Evolutionary conservation across 1,140 invertebrate genomes (phyloP).

Genomic region (Sitophilus oryzae): DNA sequence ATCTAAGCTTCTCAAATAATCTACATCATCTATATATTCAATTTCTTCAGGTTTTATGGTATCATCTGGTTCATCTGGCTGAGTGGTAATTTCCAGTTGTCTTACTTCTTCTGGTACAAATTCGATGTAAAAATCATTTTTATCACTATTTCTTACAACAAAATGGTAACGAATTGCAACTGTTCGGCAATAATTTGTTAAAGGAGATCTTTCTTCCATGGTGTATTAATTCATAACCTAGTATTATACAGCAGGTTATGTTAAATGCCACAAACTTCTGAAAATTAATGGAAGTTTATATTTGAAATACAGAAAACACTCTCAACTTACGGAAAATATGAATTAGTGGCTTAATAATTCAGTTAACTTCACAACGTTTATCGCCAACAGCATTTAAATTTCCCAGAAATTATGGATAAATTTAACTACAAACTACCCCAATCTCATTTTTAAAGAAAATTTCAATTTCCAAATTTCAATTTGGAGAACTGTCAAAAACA

Average conservation of each 20-base stretch:
- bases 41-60: conserved; percentile 55
- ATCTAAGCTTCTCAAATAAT: conserved; percentile 81
- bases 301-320: not conserved
- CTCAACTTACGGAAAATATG: too few relatives aligned
- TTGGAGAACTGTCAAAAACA: too few relatives aligned
- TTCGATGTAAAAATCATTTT: conserved; percentile 29
- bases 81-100: conserved; percentile 44
- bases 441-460: too few relatives aligned
- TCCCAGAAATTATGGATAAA: too few relatives aligned
- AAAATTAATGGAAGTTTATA: too few relatives aligned
- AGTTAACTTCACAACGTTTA: too few relatives aligned
- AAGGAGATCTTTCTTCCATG: conserved; percentile 33
- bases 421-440: too few relatives aligned
- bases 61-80: conserved; percentile 32
- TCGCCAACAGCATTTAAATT: too few relatives aligned
- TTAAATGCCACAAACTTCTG: too few relatives aligned
- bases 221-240: conserved; percentile 28
- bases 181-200: conserved; percentile 40
- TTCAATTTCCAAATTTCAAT: too few relatives aligned
- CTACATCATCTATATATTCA: conserved; percentile 73
- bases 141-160: conserved; percentile 30
- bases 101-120: conserved; percentile 36
- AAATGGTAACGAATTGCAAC: conserved; percentile 42
- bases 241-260: not conserved
- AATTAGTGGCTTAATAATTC: too few relatives aligned